Evolutionary conservation across 1,140 invertebrate species (phyloP).

Genomic region (Lysiphlebus fabarum): DNA sequence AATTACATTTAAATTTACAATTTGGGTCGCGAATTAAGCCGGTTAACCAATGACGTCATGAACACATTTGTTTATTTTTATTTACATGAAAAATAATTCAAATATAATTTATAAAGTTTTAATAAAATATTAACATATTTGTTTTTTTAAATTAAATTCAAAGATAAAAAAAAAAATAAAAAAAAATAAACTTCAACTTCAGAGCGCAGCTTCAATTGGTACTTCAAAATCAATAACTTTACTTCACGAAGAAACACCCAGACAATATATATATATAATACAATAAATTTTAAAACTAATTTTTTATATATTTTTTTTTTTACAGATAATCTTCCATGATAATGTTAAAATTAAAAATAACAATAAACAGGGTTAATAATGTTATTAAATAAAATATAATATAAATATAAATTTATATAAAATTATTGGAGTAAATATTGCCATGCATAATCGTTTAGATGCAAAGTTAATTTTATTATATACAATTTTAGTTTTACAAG

Average conservation of each 20-base stretch:
- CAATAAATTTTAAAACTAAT: too few species aligned
- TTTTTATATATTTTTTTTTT: background rate
- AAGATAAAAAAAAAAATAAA: too few species aligned
- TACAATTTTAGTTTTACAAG: conserved; percentile 49
- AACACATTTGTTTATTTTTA: background rate
- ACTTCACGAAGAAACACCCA: conserved; percentile 10
- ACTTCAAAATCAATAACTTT: conserved; percentile 21
- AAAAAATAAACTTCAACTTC: conserved; percentile 15
- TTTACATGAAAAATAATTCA: too few species aligned
- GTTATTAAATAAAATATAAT: background rate
- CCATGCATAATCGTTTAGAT: conserved; percentile 50
- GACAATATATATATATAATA: background rate
- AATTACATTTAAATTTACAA: background rate
- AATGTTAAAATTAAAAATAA: conserved; percentile 14
- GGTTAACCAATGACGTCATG: conserved; percentile 26
- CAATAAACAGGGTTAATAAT: background rate
- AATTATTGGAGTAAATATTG: conserved; percentile 21
- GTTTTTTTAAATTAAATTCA: too few species aligned
- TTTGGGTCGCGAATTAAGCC: background rate
- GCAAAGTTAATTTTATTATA: conserved; percentile 49
- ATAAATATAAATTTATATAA: too few species aligned
- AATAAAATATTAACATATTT: too few species aligned
- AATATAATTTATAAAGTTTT: too few species aligned
- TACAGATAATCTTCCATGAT: background rate
- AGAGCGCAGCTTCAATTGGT: conserved; percentile 20